Evolutionary conservation across 1,140 invertebrate species (phyloP), one percentile per base, ranked within the genome.

Genomic region (Epicauta chinensis): DNA sequence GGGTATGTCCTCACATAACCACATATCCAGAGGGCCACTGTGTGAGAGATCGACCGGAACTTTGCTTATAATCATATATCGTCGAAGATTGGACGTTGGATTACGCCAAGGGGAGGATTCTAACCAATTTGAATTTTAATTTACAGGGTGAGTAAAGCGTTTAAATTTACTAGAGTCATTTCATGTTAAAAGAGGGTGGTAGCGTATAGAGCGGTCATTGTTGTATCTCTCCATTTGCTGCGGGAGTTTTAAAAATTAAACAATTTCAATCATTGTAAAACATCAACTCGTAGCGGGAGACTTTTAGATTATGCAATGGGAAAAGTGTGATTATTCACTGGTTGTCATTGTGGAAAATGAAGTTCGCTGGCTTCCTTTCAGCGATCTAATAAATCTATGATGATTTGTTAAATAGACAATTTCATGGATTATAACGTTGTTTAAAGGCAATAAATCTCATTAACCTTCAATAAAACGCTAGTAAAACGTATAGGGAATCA

Each of bases 1-100:
- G 66, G 64, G 58, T 67, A 70, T 68, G 68, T 70, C 68, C 66
- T 59, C 68, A 69, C 68, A 69, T 70, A 70, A 70, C 66, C 64
- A 64, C 66, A 67, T 62, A 68, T 65, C 60, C 62, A 62, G 51
- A 51, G 42, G 51, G 56, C 34, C 32, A 46, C 53, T 39, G 37
- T 34, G 32, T 44, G n/a, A 55, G 55, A 63, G 63, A 66, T 65
- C 64, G 64, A 66, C 64, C 64, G 62, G 64, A 66, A 64, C 64
- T 57, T 61, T 43, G 60, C 60, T 52, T 59, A 66, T 66, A 66
- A 66, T 62, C 64, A 56, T 66, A 66, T 62, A 66, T 66, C 63
- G 64, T 59, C 63, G 59, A 66, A 66, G 64, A 66, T 66, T 66
- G 64, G 64, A 66, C 62, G 55, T 58, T 54, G 59, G 55, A 63